Percentiles rank a stretch among this genome's conserved stretches.
Conservation (phyloP, 2,797 vertebrate genomes). For the Valencia hispanica region DNA sequence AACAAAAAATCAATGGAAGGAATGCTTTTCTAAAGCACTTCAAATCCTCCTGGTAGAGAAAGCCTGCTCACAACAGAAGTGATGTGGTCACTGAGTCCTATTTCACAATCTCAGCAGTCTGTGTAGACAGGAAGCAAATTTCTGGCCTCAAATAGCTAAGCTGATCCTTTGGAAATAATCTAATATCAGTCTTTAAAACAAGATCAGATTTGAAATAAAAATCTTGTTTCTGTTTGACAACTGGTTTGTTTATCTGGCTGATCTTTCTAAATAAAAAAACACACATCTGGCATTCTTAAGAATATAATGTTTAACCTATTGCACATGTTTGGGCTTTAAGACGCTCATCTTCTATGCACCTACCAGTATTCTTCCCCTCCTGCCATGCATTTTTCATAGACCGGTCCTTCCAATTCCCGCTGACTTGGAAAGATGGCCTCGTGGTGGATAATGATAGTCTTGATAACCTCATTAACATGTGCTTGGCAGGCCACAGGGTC, state of each 20-base stretch:
- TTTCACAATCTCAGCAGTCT: neutral
- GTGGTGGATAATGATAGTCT: conserved; percentile 94
- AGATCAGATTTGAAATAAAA: neutral
- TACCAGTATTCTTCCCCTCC: conserved; percentile 98
- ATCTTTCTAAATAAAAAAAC: neutral
- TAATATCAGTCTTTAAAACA: neutral
- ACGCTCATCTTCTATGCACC: conserved; percentile 50
- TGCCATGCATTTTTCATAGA: conserved; percentile 99
- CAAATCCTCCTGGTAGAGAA: too few species aligned
- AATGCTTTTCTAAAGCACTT: too few species aligned
- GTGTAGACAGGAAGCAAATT: neutral
- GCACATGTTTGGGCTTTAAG: neutral
- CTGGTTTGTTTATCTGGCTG: neutral
- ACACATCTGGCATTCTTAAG: neutral
- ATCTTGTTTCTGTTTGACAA: neutral
- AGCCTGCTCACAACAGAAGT: neutral
- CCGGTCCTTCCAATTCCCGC: conserved; percentile 92
- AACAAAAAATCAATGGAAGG: too few species aligned
- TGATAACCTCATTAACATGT: conserved; percentile 99
- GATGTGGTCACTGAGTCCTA: neutral
- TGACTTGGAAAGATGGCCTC: conserved; percentile 94
- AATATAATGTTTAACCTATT: neutral
- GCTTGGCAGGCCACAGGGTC: conserved; percentile 97
- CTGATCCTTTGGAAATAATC: neutral
- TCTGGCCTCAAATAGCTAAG: neutral